These are phyloP conservation scores for Lutjanus erythropterus DNA, from an alignment of 2,113 vertebrate genomes.

Conservation along the genomic window DNA sequence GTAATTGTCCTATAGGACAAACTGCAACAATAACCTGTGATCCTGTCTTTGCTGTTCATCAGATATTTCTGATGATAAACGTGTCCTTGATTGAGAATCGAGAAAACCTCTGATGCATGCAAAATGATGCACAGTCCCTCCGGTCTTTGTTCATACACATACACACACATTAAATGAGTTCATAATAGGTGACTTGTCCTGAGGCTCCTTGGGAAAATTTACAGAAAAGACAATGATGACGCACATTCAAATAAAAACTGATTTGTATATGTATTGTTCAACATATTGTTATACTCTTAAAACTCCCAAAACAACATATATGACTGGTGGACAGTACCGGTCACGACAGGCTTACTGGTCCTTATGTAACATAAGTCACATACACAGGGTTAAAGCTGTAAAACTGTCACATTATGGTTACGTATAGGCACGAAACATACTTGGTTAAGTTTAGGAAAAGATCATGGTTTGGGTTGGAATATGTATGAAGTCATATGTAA, in stretches of 20 bases:
- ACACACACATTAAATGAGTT: background rate
- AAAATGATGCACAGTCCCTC: background rate
- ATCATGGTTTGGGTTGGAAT: no score
- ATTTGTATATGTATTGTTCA: background rate
- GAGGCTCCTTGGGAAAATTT: background rate
- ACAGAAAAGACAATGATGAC: background rate
- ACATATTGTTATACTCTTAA: no score
- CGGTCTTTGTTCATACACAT: background rate
- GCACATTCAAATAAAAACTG: background rate
- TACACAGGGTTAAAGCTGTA: no score
- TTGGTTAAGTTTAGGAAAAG: no score
- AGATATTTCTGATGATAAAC: constrained; percentile 15
- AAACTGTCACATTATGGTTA: no score
- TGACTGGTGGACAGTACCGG: no score
- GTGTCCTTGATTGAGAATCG: background rate
- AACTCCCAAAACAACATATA: no score
- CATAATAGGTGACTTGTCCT: background rate
- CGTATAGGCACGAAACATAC: no score
- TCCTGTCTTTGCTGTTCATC: background rate
- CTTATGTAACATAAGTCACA: no score
- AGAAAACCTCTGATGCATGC: background rate
- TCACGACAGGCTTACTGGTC: no score
- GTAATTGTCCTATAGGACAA: background rate
- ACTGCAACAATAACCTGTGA: background rate
- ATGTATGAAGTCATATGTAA: no score